These are phyloP conservation scores for Aphidius gifuensis DNA, from an alignment of 1,140 invertebrate genomes.

Conservation along the genomic window DNA sequence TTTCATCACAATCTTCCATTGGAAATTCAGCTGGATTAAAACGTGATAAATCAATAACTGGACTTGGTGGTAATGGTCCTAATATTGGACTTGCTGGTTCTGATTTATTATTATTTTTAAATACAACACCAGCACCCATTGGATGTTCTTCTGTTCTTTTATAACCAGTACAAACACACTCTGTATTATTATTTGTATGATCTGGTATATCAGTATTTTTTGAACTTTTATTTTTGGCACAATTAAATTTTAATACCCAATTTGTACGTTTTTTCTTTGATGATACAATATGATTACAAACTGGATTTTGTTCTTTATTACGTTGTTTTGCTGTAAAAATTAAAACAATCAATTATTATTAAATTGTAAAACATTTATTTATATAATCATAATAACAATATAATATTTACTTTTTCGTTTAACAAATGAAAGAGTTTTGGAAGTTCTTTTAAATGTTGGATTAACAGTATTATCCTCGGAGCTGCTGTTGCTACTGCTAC, in stretches of 20 bases:
- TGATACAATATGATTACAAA: conserved; percentile 50
- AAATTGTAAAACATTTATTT: neutral
- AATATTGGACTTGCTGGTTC: conserved; percentile 46
- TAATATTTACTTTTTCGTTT: conserved; percentile 27
- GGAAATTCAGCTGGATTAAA: conserved; percentile 63
- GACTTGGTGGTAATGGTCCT: conserved; percentile 47
- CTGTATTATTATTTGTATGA: conserved; percentile 51
- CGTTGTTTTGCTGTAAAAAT: conserved; percentile 41
- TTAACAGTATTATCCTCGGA: conserved; percentile 50
- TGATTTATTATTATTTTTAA: conserved; percentile 40
- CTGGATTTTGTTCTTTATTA: conserved; percentile 48
- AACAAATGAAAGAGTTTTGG: conserved; percentile 52
- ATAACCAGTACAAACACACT: conserved; percentile 65
- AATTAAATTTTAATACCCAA: conserved; percentile 64
- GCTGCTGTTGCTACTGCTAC: conserved; percentile 49
- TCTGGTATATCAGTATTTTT: conserved; percentile 54
- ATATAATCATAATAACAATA: neutral
- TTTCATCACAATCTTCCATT: conserved; percentile 69
- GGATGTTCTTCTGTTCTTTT: conserved; percentile 59
- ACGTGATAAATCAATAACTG: conserved; percentile 60
- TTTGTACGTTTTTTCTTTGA: conserved; percentile 60
- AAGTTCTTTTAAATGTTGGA: conserved; percentile 47
- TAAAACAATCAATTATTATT: neutral
- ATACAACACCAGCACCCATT: conserved; percentile 55
- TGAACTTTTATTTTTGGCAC: conserved; percentile 57